Base-by-base conservation (phyloP, 2,113 vertebrate species). In the Coregonus clupeaformis region DNA sequence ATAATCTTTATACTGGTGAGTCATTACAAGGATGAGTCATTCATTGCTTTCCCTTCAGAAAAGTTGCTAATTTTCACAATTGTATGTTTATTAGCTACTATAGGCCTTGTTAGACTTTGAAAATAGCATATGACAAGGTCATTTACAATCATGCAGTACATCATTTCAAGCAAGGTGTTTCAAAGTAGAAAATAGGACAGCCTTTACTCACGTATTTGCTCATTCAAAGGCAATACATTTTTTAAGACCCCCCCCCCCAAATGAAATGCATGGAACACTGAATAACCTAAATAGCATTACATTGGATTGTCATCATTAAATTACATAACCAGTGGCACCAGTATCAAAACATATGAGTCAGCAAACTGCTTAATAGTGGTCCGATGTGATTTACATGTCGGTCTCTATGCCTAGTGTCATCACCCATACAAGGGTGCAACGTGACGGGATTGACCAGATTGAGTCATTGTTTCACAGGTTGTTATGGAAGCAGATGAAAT, bases 71-170 rank as follows among this genome's bases (percentile, higher is more conserved):
- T 60, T 60, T n/a, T 60, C 57, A 60, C 20, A 20, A 32, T 22
- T 67, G 14, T 67, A 63, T 83, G 78, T 89, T 90, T 87, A 81
- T 72, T 69, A 72, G 84, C 78, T 72, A 83, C 79, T 80, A 84
- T 69, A 77, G 82, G 49, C 78, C n/a, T 60, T 42, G 36, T 42
- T n/a, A 22, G n/a, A 22, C 57, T 60, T 42, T 42, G 9, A 42
- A 42, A 42, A 42, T 7, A 2, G 12, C 16, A 52, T 52, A 52
- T 16, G 16, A 52, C 49, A 52, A 52, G 13, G 16, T 52, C 0
- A 52, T 16, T 18, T 18, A 52, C 14, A 0, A 52, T 42, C 36
- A 42, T 11, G 36, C 36, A 42, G 36, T 42, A 52, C 49, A 42
- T 42, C 0, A 52, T 16, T 52, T 52, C 49, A 52, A 52, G 49